A percentile compares a stretch with the other conserved stretches of the same genome.
Evolutionary conservation across 2,797 vertebrate genomes (phyloP).

Genomic region (Lepidocolaptes lacrymiger): DNA sequence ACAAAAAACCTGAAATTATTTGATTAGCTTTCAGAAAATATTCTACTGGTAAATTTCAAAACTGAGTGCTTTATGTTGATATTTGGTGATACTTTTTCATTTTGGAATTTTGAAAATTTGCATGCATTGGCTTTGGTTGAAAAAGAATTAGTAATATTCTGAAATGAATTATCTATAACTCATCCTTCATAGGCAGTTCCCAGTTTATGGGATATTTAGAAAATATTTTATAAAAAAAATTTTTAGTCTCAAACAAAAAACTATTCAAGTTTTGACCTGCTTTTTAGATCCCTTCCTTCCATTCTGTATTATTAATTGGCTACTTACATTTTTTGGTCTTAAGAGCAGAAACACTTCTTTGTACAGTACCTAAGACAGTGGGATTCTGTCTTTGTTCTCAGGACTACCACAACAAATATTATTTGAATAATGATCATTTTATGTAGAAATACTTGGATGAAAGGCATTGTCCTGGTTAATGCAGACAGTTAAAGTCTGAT

Average conservation of each 20-base stretch:
- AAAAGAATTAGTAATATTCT: not conserved
- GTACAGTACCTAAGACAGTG: not conserved
- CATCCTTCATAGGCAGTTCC: not conserved
- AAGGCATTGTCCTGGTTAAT: not conserved
- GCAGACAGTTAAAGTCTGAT: not conserved
- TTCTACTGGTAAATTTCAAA: not conserved
- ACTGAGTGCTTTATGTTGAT: not conserved
- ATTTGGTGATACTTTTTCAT: not conserved
- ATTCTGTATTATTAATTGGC: not conserved
- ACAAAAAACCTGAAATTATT: not conserved
- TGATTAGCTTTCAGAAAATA: not conserved
- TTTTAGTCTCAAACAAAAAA: not conserved
- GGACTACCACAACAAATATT: not conserved
- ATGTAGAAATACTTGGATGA: not conserved
- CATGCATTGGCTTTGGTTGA: not conserved
- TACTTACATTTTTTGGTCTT: not conserved
- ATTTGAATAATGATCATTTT: not conserved
- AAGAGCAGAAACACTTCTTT: not conserved
- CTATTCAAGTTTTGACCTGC: not conserved
- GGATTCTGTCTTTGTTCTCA: not conserved
- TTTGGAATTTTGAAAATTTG: not conserved
- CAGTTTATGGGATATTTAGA: not conserved
- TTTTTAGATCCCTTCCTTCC: not conserved
- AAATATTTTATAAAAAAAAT: not conserved
- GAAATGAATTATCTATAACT: not conserved